Base-by-base conservation (phyloP, 2,797 vertebrate genomes). In the Chiloscyllium punctatum region DNA sequence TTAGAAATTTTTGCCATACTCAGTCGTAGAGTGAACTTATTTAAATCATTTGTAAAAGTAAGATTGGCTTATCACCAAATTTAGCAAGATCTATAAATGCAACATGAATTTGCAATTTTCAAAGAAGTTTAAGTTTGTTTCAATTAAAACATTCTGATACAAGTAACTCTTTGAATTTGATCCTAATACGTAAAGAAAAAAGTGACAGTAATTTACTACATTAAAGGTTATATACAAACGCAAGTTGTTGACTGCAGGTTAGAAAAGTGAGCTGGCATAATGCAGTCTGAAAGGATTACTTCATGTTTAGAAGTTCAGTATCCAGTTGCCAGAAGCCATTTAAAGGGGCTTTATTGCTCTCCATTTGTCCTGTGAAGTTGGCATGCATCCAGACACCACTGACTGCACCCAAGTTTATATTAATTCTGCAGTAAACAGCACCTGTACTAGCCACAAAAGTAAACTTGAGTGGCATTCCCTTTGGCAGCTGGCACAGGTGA, bases 31-130 rank as follows among this genome's bases (percentile, higher is more conserved):
- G 23, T 42, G 72, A 94, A 94, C 25, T 69, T 25, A 94, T 92
- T 71, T 37, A 94, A 94, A 48, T 94, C 94, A 94, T 94, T 90
- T 90, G 62, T 90, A 15, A 62, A 90, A 90, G 6, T 90, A 62
- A 90, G 51, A 90, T 90, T 13, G 57, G 15, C 53, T 25, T 27
- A 33, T 11, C 87, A 90, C 13, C 87, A 57, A 90, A 53, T 90
- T 27, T 90, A 53, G 62, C 62, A 16, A 16, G 87, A 62, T 90
- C 51, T 33, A 90, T 62, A 90, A 53, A 62, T 25, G 21, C 18
- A 62, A 33, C 57, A 62, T 51, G 53, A 62, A 90, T 62, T 13
- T 90, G 30, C 57, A 90, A 30, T 90, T 90, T 33, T 15, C 0
- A 30, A 62, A 90, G 57, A 27, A 62, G n/a, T 90, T 27, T 15